phyloP scores from a whole-genome alignment of 2,113 vertebrate genomes.

The Eulemur rufifrons region DNA sequence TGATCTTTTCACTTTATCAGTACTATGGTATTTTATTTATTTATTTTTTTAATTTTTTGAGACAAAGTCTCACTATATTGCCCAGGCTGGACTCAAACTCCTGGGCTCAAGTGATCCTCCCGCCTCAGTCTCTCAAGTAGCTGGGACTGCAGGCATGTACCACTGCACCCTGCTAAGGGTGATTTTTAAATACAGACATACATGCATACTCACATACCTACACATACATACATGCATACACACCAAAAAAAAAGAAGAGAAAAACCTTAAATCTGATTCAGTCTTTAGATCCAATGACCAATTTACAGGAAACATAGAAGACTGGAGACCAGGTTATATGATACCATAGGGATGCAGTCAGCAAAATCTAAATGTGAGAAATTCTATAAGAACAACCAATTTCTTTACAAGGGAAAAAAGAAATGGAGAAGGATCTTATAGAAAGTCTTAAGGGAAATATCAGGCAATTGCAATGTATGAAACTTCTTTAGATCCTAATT shows the following conservation, averaged over 20 bases:
- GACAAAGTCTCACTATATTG: not conserved
- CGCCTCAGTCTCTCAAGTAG: not conserved
- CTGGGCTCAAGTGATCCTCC: not conserved
- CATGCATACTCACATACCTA: not conserved
- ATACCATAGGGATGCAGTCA: not conserved
- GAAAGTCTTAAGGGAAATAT: not conserved
- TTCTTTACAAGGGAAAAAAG: not conserved
- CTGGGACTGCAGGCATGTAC: not conserved
- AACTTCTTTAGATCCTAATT: not conserved
- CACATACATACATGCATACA: too few species aligned
- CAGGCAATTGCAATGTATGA: not conserved
- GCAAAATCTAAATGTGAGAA: not conserved
- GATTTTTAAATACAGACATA: not conserved
- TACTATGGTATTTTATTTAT: not conserved
- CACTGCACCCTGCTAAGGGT: not conserved
- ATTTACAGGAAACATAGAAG: slow-evolving; percentile 10
- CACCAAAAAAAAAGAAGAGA: too few species aligned
- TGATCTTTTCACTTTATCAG: not conserved
- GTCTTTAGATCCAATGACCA: not conserved
- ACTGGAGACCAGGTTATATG: not conserved
- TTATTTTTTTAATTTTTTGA: not conserved
- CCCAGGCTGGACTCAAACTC: not conserved
- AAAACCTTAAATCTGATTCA: not conserved
- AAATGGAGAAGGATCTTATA: too few species aligned
- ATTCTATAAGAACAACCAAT: not conserved